phyloP scores from a whole-genome alignment of 2,113 vertebrate genomes.

The Merops nubicus region DNA sequence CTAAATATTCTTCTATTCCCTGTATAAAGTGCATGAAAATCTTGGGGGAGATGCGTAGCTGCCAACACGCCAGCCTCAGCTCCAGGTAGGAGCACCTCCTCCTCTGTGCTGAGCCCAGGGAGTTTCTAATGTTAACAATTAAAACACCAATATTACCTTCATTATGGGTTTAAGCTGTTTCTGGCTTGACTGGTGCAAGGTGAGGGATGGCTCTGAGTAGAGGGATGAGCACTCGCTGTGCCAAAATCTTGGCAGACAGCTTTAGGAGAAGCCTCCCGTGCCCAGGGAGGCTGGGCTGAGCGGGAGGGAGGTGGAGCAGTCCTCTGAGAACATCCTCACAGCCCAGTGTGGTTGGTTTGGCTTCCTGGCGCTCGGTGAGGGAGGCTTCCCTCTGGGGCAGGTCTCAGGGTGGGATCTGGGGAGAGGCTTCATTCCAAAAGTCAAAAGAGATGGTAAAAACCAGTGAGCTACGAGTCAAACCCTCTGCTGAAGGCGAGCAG shows the following conservation, averaged over 20 bases:
- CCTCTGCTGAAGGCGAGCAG: fast-evolving
- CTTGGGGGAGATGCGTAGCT: constrained; percentile 43
- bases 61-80: background rate
- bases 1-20: background rate
- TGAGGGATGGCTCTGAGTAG: background rate
- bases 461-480: background rate
- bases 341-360: fast-evolving
- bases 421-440: background rate
- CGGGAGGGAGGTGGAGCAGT: background rate
- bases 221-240: background rate
- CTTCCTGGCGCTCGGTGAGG: background rate
- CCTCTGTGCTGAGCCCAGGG: background rate
- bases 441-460: background rate
- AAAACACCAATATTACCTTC: background rate
- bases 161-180: background rate
- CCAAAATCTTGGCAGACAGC: background rate
- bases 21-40: constrained; percentile 64
- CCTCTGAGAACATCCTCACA: background rate
- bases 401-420: background rate
- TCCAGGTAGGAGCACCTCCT: constrained; percentile 21
- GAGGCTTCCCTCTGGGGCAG: background rate
- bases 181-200: background rate
- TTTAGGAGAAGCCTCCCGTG: background rate
- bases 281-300: background rate
- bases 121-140: background rate